phyloP scores from a whole-genome alignment of 2,113 vertebrate species.

The Pheucticus melanocephalus region DNA sequence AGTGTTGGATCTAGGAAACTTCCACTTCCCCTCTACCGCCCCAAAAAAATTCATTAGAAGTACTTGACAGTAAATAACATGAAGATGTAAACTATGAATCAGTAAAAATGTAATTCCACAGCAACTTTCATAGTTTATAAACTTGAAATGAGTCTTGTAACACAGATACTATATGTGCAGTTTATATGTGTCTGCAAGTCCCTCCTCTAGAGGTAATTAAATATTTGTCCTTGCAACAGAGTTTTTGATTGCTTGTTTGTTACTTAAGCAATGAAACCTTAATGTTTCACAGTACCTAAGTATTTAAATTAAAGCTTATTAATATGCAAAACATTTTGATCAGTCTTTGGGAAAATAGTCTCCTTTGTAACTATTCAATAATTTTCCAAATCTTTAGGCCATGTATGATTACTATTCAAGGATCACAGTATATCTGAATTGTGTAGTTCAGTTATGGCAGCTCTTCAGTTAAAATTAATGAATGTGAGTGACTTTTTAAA shows the following conservation, averaged over 20 bases:
- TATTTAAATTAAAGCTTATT: not conserved
- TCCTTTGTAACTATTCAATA: not conserved
- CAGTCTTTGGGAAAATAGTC: not conserved
- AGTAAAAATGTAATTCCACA: not conserved
- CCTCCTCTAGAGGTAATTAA: not conserved
- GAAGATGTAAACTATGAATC: not conserved
- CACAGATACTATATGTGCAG: fast-evolving
- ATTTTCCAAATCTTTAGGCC: not conserved
- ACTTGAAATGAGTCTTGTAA: not conserved
- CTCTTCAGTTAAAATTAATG: not conserved
- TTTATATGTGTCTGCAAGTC: not conserved
- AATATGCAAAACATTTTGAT: not conserved
- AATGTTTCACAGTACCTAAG: not conserved
- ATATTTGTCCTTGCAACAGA: not conserved
- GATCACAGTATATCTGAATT: not conserved
- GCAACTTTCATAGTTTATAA: not conserved
- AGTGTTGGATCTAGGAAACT: not conserved
- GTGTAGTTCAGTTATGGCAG: not conserved
- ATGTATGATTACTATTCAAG: not conserved
- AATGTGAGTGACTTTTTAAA: not conserved
- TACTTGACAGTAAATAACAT: not conserved
- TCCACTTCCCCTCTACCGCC: fast-evolving
- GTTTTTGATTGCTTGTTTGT: not conserved
- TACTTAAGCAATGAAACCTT: not conserved
- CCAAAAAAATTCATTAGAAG: not conserved